These are phyloP conservation scores for Hedychridium roseum DNA, from an alignment of 2,888 invertebrate species.

Conservation along the genomic window DNA sequence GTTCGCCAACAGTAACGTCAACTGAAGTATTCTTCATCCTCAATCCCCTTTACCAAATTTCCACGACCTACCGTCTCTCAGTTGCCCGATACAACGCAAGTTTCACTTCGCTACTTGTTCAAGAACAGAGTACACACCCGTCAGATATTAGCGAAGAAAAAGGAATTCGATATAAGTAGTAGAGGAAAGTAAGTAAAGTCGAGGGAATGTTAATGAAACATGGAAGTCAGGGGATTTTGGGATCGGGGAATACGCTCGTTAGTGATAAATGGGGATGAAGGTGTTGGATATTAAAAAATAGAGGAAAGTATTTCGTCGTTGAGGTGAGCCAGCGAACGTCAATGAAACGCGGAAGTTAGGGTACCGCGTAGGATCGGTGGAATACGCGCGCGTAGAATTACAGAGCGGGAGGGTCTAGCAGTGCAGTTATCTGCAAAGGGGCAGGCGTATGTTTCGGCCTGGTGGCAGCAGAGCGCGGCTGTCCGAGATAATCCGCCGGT, in stretches of 20 bases:
- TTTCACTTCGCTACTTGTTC: not conserved
- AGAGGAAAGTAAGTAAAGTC: no score
- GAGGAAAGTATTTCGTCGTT: no score
- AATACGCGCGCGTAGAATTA: slow-evolving; percentile 11
- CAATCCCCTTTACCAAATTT: slow-evolving; percentile 1
- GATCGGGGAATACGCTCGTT: no score
- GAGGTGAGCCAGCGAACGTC: no score
- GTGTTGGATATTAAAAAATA: no score
- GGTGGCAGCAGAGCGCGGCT: slow-evolving; percentile 58
- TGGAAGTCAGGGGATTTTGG: no score
- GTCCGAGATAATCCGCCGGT: slow-evolving; percentile 69
- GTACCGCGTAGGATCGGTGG: no score
- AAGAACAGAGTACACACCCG: not conserved
- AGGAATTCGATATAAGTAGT: no score
- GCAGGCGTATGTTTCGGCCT: slow-evolving; percentile 61
- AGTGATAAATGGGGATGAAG: no score
- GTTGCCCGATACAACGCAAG: not conserved
- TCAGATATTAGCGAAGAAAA: no score
- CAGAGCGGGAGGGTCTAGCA: slow-evolving; percentile 32
- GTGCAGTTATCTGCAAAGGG: slow-evolving; percentile 62
- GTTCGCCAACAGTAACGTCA: slow-evolving; percentile 26
- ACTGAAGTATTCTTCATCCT: slow-evolving; percentile 21
- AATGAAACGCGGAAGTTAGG: no score
- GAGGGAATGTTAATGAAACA: no score
- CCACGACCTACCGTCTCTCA: not conserved